Percentiles rank a stretch among this genome's conserved stretches.
Evolutionary conservation across 2,888 invertebrate species (phyloP).

Genomic region (Leucophenga maculata): DNA sequence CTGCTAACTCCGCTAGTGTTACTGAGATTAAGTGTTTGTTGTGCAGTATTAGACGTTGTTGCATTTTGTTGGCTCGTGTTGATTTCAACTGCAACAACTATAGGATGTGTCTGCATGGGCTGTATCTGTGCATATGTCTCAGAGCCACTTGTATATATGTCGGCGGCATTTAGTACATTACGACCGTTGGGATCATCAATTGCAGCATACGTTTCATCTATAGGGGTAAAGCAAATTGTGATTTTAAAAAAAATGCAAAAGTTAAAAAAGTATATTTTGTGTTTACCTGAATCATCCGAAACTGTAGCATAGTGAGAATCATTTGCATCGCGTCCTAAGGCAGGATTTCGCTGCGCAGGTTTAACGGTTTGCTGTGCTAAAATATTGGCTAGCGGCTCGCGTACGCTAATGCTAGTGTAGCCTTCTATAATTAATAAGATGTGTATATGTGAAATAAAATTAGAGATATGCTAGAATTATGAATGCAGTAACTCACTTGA

Average conservation of each 20-base stretch:
- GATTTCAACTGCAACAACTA: constrained; percentile 71
- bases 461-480: background rate
- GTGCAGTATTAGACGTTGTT: constrained; percentile 25
- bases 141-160: constrained; percentile 83
- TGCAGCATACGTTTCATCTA: constrained; percentile 92
- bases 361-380: constrained; percentile 75
- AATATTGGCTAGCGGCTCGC: constrained; percentile 88
- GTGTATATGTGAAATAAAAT: constrained; percentile 9
- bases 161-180: constrained; percentile 71
- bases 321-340: constrained; percentile 69
- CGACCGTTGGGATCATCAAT: constrained; percentile 81
- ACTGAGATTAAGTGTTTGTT: background rate
- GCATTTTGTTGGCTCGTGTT: constrained; percentile 56
- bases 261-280: background rate
- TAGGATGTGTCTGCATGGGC: constrained; percentile 73
- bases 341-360: constrained; percentile 70
- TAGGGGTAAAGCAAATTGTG: background rate
- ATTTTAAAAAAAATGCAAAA: background rate
- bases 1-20: constrained; percentile 15
- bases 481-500: constrained; percentile 76
- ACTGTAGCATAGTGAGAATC: constrained; percentile 91
- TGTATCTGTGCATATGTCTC: constrained; percentile 91
- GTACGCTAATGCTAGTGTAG: constrained; percentile 91
- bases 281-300: constrained; percentile 88
- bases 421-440: constrained; percentile 77